Base-by-base conservation (phyloP, 1,140 invertebrate species). In the Drosophila kohkoa region DNA sequence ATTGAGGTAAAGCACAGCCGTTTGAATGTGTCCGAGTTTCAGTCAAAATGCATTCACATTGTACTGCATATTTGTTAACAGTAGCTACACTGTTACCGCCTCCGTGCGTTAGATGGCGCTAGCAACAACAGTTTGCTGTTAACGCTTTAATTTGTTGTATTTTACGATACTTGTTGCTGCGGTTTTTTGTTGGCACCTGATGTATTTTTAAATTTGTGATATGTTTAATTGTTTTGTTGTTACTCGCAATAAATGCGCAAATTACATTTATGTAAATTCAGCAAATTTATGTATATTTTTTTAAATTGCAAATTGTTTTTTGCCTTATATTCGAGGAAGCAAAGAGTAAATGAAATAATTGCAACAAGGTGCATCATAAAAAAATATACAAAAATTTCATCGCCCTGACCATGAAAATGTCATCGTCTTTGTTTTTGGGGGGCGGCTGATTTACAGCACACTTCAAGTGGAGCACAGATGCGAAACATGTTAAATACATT, bases 301-400 rank as follows among this genome's bases (percentile, higher is more conserved):
- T 70, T 67, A 86, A 25, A 70, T 75, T 86, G 51, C 46, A 25
- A 15, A 38, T 15, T 57, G 28, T 66, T 79, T 55, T 79, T 59
- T 38, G 32, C 6, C 16, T 71, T 49, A 60, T 15, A 43, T 68
- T 52, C 46, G 52, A 80, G 82, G 75, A 86, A 86, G 73, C 69
- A 55, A 52, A 13, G 60, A 55, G 57, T 77, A 87, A 82, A 82
- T 82, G 41, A 77, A 82, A 88, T 82, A 77, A 79, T 82, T 73
- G 59, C 63, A 51, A 72, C 45, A 64, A 68, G 38, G 49, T 69
- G 62, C 16, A 51, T 28, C 52, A 77, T 6, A 64, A 16, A 69
- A 60, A 72, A 41, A 48, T 35, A 45, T 35, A 45, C 58, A 43
- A 64, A 48, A 49, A 49, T 49, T 45, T 38, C 20, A 20, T 52